phyloP scores from a whole-genome alignment of 1,140 invertebrate species.

The Megalopta genalis region DNA sequence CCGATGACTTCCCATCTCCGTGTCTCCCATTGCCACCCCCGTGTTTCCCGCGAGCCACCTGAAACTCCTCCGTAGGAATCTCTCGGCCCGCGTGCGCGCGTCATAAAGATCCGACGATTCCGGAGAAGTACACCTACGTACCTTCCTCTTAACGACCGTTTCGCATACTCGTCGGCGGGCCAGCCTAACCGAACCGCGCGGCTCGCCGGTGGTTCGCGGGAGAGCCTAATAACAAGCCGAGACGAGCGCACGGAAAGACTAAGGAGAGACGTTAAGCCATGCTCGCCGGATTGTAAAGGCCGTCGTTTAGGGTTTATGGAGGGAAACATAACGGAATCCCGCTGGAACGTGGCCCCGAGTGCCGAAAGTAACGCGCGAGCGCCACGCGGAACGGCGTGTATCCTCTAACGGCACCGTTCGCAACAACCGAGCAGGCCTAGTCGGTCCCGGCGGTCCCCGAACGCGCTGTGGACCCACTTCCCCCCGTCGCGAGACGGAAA shows the following conservation, averaged over 20 bases:
- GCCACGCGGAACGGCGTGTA: background rate
- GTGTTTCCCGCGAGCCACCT: background rate
- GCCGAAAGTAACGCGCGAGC: constrained; percentile 34
- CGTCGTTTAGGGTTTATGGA: constrained; percentile 55
- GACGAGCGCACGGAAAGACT: constrained; percentile 6
- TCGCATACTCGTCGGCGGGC: constrained; percentile 35
- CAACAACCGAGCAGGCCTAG: too few relatives aligned
- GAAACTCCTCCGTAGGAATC: background rate
- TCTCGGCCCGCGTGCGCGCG: background rate
- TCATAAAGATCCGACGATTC: constrained; percentile 42
- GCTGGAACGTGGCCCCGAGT: constrained; percentile 36
- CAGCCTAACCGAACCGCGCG: constrained; percentile 10
- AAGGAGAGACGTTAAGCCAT: constrained; percentile 4
- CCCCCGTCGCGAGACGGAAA: too few relatives aligned
- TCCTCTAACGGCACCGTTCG: constrained; percentile 26
- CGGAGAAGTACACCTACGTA: constrained; percentile 41
- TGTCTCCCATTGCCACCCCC: background rate
- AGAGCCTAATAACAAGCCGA: constrained; percentile 30
- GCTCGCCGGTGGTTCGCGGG: background rate
- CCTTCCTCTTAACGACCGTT: constrained; percentile 41
- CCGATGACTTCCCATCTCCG: too few relatives aligned
- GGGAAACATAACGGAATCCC: constrained; percentile 59
- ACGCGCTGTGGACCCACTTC: too few relatives aligned
- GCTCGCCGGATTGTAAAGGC: constrained; percentile 45
- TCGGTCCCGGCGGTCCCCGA: too few relatives aligned